These are phyloP conservation scores for Poliocrania exsul DNA, from an alignment of 2,797 vertebrate species.

Conservation along the genomic window DNA sequence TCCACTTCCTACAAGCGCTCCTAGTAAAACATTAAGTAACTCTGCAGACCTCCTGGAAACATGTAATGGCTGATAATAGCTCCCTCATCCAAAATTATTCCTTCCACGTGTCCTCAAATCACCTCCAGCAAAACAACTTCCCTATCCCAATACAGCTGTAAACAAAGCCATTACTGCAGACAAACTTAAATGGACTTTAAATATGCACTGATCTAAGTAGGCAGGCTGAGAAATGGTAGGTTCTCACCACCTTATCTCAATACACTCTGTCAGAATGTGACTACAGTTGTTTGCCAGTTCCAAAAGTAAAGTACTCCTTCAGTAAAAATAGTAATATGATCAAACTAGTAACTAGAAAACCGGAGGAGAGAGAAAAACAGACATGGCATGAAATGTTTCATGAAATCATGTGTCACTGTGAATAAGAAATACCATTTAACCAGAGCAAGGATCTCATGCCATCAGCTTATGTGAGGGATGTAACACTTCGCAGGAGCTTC, in stretches of 20 bases:
- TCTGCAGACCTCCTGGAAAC: constrained; percentile 19
- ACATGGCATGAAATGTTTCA: not conserved
- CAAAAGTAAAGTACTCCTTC: not conserved
- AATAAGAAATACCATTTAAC: not conserved
- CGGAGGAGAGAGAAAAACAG: not conserved
- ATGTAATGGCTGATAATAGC: not conserved
- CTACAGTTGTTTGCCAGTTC: not conserved
- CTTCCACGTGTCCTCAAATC: not conserved
- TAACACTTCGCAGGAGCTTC: not conserved
- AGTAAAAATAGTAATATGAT: not conserved
- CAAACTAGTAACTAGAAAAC: not conserved
- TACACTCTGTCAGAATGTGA: not conserved
- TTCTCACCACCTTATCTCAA: not conserved
- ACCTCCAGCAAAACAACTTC: not conserved
- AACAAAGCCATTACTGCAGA: not conserved
- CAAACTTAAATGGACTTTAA: not conserved
- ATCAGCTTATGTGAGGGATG: not conserved
- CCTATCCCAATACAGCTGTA: not conserved
- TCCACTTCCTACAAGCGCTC: not conserved
- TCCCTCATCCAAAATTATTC: not conserved
- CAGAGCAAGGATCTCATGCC: not conserved
- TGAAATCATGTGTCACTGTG: rapidly evolving
- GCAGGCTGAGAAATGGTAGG: not conserved
- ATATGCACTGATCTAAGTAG: not conserved
- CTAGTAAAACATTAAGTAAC: not conserved